A percentile compares a stretch with the other conserved stretches of the same genome.
Conservation (phyloP, 2,797 vertebrate genomes). For the Labroides dimidiatus region DNA sequence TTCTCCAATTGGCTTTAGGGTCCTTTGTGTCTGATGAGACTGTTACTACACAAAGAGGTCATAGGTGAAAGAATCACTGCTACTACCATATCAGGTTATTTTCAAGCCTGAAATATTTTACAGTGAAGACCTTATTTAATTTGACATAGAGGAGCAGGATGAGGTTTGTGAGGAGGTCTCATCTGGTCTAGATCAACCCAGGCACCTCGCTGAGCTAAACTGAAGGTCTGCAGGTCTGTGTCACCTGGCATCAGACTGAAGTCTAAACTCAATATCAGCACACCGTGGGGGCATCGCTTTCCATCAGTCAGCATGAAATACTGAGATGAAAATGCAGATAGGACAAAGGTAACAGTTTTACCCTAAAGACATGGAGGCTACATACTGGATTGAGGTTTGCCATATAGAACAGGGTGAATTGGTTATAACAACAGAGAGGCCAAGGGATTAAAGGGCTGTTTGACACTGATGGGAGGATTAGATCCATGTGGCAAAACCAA, state of each 20-base stretch:
- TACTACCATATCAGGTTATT: not conserved
- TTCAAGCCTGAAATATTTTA: not conserved
- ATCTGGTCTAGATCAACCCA: constrained; percentile 17
- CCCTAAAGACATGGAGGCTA: constrained; percentile 6
- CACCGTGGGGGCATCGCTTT: constrained; percentile 17
- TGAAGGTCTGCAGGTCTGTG: constrained; percentile 10
- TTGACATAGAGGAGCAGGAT: not conserved
- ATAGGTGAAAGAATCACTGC: constrained; percentile 4
- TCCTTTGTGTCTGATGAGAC: constrained; percentile 29
- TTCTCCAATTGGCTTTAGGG: constrained; percentile 19
- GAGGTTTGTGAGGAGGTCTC: constrained; percentile 1
- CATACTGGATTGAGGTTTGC: constrained; percentile 21
- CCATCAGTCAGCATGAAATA: constrained; percentile 18
- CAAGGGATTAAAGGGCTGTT: constrained; percentile 20
- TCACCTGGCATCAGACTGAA: constrained; percentile 21
- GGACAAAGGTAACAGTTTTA: not conserved
- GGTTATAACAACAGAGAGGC: constrained; percentile 48
- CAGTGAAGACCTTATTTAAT: not conserved
- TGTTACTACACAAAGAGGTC: constrained; percentile 16
- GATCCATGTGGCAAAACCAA: constrained; percentile 51
- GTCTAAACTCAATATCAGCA: constrained; percentile 36
- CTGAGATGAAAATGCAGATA: constrained; percentile 31
- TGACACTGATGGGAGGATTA: constrained; percentile 25
- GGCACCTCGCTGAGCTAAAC: constrained; percentile 12
- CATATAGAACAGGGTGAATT: constrained; percentile 26